Base-by-base conservation (phyloP, 2,797 vertebrate species). In the Taenioides sp. region DNA sequence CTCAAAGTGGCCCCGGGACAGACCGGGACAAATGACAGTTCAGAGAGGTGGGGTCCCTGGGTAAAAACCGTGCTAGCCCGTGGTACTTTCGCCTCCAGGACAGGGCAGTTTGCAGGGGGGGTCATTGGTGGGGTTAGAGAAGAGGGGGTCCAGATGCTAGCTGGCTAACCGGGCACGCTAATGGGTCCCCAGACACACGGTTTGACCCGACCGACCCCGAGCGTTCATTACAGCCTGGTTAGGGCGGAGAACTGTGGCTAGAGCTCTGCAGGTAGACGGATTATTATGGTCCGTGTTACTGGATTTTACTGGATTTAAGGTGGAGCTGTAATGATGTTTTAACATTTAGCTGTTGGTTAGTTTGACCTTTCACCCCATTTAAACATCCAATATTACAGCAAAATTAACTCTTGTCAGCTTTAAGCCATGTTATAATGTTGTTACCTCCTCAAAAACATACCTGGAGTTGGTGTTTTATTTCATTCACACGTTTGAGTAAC, bases 141-240 rank as follows among this genome's bases (percentile, higher is more conserved):
- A 61, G 0, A 49, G 65, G 67, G 65, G 63, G 40, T 16, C 72
- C 64, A 67, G 72, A 80, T 77, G 82, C 81, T 84, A 43, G 2
- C 34, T 37, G 34, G 34, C 34, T 10, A 16, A 25, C 84, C 75
- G 31, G 75, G 81, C 78, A 84, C 70, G 65, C 88, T 93, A 94
- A 94, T 92, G 89, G 91, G 84, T 92, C 92, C 91, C 90, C 67
- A 86, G 93, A 90, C 87, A 77, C 74, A 75, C 54, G 78, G 79
- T 76, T 84, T 92, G 92, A 93, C 92, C 90, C 87, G 73, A 52
- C 80, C 71, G 89, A 88, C 79, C 87, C 70, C 17, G 78, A 55
- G 84, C 85, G 92, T 93, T 89, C 83, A 92, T 93, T 92, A 92
- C 70, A 74, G 79, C 86, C 82, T 86, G 86, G 87, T 88, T 89